phyloP scores from a whole-genome alignment of 2,888 invertebrate species.

The Anaspis maculata region DNA sequence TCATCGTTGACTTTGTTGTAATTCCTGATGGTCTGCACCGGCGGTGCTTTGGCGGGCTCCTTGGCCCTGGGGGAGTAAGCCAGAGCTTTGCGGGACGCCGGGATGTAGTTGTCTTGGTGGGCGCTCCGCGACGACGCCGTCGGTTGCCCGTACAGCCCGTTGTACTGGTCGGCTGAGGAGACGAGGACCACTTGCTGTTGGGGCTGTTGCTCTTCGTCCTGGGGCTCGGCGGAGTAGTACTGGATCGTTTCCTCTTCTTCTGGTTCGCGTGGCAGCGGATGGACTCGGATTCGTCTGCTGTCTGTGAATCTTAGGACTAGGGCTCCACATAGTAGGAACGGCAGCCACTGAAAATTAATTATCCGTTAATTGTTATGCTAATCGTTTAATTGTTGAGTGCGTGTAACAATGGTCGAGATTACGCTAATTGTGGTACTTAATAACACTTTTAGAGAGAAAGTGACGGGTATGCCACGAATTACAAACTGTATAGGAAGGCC shows the following conservation, averaged over 20 bases:
- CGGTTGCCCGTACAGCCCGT: conserved; percentile 43
- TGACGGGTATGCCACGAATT: too few relatives aligned
- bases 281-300: conserved; percentile 45
- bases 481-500: too few relatives aligned
- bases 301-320: conserved; percentile 29
- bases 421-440: too few relatives aligned
- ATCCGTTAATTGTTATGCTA: too few relatives aligned
- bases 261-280: conserved; percentile 43
- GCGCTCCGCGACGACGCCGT: conserved; percentile 28
- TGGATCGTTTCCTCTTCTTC: conserved; percentile 42
- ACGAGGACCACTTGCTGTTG: conserved; percentile 36
- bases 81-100: conserved; percentile 22
- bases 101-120: conserved; percentile 37
- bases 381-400: too few relatives aligned
- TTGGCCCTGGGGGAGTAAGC: conserved; percentile 41
- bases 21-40: conserved; percentile 74
- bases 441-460: too few relatives aligned
- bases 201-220: conserved; percentile 10
- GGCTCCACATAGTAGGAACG: conserved; percentile 28
- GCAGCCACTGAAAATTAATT: conserved; percentile 28
- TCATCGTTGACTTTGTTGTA: conserved; percentile 79
- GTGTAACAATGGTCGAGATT: too few relatives aligned
- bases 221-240: conserved; percentile 41
- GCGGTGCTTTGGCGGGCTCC: conserved; percentile 57
- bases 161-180: conserved; percentile 42